Evolutionary conservation across 2,113 vertebrate genomes (phyloP), one percentile per base, ranked within the genome.

Genomic region (Proteles cristata): DNA sequence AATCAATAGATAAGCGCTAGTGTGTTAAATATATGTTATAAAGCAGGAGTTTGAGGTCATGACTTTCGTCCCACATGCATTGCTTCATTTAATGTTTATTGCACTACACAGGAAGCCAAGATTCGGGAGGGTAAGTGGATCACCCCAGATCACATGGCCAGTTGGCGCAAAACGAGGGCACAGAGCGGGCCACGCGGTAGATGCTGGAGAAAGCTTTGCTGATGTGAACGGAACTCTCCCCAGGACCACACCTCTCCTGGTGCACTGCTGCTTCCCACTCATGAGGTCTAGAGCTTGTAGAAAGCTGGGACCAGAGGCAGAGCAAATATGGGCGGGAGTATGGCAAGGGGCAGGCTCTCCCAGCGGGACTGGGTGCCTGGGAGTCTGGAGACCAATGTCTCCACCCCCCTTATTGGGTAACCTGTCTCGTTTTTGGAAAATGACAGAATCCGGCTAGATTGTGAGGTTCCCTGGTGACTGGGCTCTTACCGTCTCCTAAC

Each of bases 1-100:
- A 28, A 26, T 7, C 76, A 33, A 31, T 2, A 2, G 50, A 11
- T 55, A 26, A 35, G 31, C 31, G 33, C 14, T 19, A 35, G 2
- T 9, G 33, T 2, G 33, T 31, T 2, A 26, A 2, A 2, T 11
- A 0, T 9, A 11, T 0, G 0, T 35, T 7, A 5, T 6, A 14
- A 61, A 55, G 63, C 43, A n/a, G 25, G 69, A 10, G 5, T 26
- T 50, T 28, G 10, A 43, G 25, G 31, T 4, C 25, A 11, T 17
- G 28, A 5, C 1, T 11, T 10, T 35, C 28, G 39, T 35, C 68
- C 19, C 21, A 1, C 2, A 1, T 2, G 16, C 19, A 3, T 0
- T 10, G 5, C 23, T 31, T 88, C 28, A 19, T n/a, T 66, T 43
- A n/a, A 15, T n/a, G 15, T 33, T 65, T 6, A 43, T 3, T 28